Percentiles rank a stretch among this genome's conserved stretches.
These are phyloP conservation scores for Dasyornis broadbenti DNA, from an alignment of 2,113 vertebrate genomes.

Conservation along the genomic window DNA sequence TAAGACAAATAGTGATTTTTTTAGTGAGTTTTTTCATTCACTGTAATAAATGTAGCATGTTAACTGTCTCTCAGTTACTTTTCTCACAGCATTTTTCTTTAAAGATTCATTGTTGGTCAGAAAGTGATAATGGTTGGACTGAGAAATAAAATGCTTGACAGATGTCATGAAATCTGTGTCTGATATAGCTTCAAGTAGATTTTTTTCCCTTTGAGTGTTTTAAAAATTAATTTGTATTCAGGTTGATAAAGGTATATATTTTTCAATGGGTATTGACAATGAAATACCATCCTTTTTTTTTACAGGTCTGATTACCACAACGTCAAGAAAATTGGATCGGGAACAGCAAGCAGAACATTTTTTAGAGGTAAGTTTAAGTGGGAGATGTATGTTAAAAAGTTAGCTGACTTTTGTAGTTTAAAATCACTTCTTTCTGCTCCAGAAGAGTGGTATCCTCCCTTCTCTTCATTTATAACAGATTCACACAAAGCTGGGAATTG, in stretches of 20 bases:
- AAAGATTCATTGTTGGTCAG: neutral
- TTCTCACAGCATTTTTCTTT: slow-evolving; percentile 18
- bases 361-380: slow-evolving; percentile 81
- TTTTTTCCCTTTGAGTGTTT: neutral
- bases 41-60: neutral
- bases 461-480: neutral
- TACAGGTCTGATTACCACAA: slow-evolving; percentile 92
- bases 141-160: neutral
- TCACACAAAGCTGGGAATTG: neutral
- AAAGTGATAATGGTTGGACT: neutral
- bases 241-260: neutral
- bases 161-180: neutral
- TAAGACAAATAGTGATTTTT: slow-evolving; percentile 36
- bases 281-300: slow-evolving; percentile 62
- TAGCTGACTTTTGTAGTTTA: neutral
- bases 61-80: neutral
- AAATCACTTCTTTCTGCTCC: neutral
- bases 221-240: slow-evolving; percentile 13
- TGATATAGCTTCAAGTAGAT: neutral
- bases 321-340: slow-evolving; percentile 90
- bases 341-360: slow-evolving; percentile 95
- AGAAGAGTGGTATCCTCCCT: neutral
- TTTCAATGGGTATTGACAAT: slow-evolving; percentile 37
- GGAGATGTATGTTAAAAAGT: neutral
- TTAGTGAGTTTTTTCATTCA: neutral